phyloP scores from a whole-genome alignment of 2,113 vertebrate genomes.

The Emydocephalus ijimae region DNA sequence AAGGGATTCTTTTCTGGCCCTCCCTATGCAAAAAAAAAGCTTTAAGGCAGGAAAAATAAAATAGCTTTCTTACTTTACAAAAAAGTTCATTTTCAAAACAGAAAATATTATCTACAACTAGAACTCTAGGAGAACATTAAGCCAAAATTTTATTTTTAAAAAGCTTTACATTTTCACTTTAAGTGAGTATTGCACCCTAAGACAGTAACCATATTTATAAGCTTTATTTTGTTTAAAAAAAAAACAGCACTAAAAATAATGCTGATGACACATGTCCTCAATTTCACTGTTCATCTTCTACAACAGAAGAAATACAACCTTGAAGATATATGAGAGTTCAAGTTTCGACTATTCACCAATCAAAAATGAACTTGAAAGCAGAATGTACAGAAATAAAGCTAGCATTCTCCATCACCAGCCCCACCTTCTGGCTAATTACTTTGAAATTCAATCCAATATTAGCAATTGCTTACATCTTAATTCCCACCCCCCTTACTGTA shows the following conservation, averaged over 20 bases:
- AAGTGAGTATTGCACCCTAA: not conserved
- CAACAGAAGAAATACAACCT: not conserved
- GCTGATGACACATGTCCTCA: not conserved
- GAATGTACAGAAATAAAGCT: not conserved
- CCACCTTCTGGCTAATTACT: not conserved
- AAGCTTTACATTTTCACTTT: not conserved
- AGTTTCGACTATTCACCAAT: not conserved
- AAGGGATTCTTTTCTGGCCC: no score
- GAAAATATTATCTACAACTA: not conserved
- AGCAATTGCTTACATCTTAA: not conserved
- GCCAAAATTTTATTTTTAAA: not conserved
- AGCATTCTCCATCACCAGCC: not conserved
- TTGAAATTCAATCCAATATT: conserved; percentile 2
- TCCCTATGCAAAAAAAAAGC: no score
- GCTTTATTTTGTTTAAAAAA: not conserved
- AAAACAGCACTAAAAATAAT: not conserved
- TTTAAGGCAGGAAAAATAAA: not conserved
- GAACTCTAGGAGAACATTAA: not conserved
- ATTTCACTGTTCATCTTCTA: not conserved
- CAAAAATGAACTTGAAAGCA: not conserved
- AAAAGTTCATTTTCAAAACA: not conserved
- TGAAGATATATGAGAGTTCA: not conserved
- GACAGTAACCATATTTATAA: not conserved
- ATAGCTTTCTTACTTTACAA: not conserved
- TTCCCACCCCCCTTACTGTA: not conserved